Conservation (phyloP, 1,140 invertebrate species). For the Meloidogyne floridensis region DNA sequence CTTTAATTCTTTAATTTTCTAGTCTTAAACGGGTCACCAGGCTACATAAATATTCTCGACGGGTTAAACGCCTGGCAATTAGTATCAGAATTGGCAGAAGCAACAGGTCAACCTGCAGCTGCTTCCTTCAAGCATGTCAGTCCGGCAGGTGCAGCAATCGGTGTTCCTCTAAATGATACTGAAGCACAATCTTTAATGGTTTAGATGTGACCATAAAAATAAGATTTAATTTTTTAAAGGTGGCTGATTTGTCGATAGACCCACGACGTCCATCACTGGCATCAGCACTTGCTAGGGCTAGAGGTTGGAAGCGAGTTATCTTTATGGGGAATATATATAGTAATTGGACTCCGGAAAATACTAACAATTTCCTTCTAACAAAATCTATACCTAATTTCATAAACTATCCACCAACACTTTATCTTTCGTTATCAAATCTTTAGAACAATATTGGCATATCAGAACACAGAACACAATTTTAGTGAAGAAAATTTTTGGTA, state of each 20-base stretch:
- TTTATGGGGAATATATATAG: too few species aligned
- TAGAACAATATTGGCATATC: slow-evolving; percentile 7
- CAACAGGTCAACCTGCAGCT: slow-evolving; percentile 82
- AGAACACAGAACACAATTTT: not conserved
- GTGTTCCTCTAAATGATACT: slow-evolving; percentile 75
- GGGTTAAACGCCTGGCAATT: slow-evolving; percentile 95
- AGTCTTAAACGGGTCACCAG: slow-evolving; percentile 90
- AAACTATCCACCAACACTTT: not conserved
- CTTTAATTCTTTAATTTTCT: slow-evolving; percentile 35
- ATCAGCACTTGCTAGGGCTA: slow-evolving; percentile 87
- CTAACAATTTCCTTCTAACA: too few species aligned
- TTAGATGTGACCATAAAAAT: too few species aligned
- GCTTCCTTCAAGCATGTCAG: slow-evolving; percentile 83
- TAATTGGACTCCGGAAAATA: too few species aligned
- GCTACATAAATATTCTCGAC: slow-evolving; percentile 96
- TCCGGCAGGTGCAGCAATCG: slow-evolving; percentile 80
- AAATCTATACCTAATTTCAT: too few species aligned
- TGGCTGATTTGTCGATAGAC: slow-evolving; percentile 76
- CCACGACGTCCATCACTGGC: slow-evolving; percentile 76
- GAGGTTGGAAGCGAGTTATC: slow-evolving; percentile 68
- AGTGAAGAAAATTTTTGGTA: slow-evolving; percentile 1
- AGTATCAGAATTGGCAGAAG: slow-evolving; percentile 81
- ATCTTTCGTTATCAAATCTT: not conserved
- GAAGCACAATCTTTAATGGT: slow-evolving; percentile 77
- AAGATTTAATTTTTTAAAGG: slow-evolving; percentile 67